These are phyloP conservation scores for Cephus cinctus DNA, from an alignment of 1,140 invertebrate species.

Conservation along the genomic window DNA sequence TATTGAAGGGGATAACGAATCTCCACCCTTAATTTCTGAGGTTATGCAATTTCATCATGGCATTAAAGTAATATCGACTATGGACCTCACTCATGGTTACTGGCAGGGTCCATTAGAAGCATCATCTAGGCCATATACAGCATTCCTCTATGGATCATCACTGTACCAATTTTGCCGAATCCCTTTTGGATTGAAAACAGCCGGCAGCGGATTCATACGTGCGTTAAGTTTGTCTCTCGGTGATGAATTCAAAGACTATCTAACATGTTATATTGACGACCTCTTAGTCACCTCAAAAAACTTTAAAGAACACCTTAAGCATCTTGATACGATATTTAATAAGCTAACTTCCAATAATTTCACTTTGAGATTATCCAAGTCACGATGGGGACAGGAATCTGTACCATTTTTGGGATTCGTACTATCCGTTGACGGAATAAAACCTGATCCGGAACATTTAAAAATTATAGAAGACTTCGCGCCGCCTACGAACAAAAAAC, in stretches of 20 bases:
- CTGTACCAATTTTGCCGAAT: conserved; percentile 14
- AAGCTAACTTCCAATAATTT: conserved; percentile 22
- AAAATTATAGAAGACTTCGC: background rate
- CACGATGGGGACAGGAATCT: conserved; percentile 16
- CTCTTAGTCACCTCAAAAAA: conserved; percentile 8
- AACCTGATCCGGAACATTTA: background rate
- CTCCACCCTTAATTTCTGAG: conserved; percentile 22
- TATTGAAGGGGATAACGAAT: conserved; percentile 17
- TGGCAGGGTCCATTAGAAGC: conserved; percentile 6
- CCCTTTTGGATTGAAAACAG: conserved; percentile 14
- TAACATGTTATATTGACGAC: conserved; percentile 16
- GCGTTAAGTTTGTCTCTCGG: conserved; percentile 3
- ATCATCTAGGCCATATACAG: conserved; percentile 10
- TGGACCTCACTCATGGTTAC: conserved; percentile 14
- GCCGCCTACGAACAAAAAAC: no score
- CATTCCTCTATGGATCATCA: conserved; percentile 22
- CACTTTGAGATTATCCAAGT: conserved; percentile 30
- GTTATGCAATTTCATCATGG: conserved; percentile 4
- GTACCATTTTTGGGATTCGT: conserved; percentile 9
- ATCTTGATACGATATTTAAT: conserved; percentile 7
- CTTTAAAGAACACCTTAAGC: conserved; percentile 15
- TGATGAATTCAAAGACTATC: conserved; percentile 6
- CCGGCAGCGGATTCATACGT: conserved; percentile 12
- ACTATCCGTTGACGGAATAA: background rate
- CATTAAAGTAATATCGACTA: conserved; percentile 12